Evolutionary conservation across 2,113 vertebrate genomes (phyloP).

Genomic region (Apeltes quadracus): DNA sequence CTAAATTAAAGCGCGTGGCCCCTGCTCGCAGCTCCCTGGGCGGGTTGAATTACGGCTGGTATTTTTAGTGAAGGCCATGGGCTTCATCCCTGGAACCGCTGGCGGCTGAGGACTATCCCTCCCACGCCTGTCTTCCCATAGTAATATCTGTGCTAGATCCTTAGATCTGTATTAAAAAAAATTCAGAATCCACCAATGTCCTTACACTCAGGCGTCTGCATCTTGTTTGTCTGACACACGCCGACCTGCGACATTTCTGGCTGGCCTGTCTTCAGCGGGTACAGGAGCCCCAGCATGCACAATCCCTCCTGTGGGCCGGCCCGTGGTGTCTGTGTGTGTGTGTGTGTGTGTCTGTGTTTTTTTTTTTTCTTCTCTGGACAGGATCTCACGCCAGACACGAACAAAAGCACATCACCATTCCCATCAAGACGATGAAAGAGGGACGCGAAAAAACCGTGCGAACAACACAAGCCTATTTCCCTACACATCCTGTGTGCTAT

Average conservation of each 20-base stretch:
- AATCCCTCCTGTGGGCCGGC: constrained; percentile 17
- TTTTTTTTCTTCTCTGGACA: constrained; percentile 21
- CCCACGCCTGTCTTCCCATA: constrained; percentile 43
- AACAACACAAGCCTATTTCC: constrained; percentile 37
- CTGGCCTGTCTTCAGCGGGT: constrained; percentile 51
- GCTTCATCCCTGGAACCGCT: constrained; percentile 47
- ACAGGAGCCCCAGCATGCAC: constrained; percentile 5
- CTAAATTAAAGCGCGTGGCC: constrained; percentile 63
- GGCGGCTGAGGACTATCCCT: constrained; percentile 72
- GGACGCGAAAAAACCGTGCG: constrained; percentile 39
- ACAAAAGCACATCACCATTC: constrained; percentile 64
- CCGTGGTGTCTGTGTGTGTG: constrained; percentile 27
- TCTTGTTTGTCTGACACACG: constrained; percentile 9
- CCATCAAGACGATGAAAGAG: constrained; percentile 50
- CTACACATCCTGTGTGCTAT: constrained; percentile 56
- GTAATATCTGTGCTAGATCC: neutral
- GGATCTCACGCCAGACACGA: constrained; percentile 42
- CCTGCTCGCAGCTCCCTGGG: constrained; percentile 32
- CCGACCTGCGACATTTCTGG: constrained; percentile 55
- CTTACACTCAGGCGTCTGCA: constrained; percentile 15
- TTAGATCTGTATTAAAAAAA: neutral
- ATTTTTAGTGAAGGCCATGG: constrained; percentile 69
- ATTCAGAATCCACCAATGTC: neutral
- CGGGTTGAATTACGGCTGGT: constrained; percentile 72
- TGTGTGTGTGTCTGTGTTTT: no score